Conservation (phyloP, 1,140 invertebrate species). For the Myzus persicae region DNA sequence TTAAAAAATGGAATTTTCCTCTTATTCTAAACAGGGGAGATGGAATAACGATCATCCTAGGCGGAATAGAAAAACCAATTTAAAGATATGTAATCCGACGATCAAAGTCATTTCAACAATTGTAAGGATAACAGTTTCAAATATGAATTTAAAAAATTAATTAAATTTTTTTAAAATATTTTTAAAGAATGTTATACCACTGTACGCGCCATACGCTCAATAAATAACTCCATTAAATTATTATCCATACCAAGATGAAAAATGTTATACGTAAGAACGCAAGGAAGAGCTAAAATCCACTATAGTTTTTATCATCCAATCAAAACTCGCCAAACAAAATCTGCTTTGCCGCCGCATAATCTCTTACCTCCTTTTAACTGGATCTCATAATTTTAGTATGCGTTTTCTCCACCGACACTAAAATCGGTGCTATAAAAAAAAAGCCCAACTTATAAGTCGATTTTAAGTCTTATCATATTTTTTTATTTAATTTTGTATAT, state of each 20-base stretch:
- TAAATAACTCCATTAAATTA: not conserved
- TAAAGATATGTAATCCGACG: not conserved
- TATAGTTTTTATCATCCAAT: slow-evolving; percentile 24
- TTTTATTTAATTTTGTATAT: not conserved
- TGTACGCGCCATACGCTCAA: not conserved
- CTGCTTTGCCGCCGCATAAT: slow-evolving; percentile 42
- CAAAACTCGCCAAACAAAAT: slow-evolving; percentile 24
- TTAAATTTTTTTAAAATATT: not conserved
- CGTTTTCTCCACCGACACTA: not conserved
- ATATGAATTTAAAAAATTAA: not conserved
- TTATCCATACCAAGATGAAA: not conserved
- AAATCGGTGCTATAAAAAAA: slow-evolving; percentile 5
- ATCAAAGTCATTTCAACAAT: not conserved
- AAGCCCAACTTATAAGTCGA: not conserved
- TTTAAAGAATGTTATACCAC: not conserved
- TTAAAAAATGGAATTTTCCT: too few relatives aligned
- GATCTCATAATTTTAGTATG: not conserved
- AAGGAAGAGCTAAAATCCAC: not conserved
- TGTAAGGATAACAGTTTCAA: not conserved
- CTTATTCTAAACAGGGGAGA: too few relatives aligned
- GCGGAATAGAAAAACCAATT: too few relatives aligned
- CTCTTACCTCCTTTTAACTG: not conserved
- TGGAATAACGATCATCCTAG: too few relatives aligned
- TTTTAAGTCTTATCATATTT: not conserved
- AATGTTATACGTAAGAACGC: not conserved